Evolutionary conservation across 2,888 invertebrate species (phyloP), one percentile per base, ranked within the genome.

Genomic region (Monochamus alternatus): DNA sequence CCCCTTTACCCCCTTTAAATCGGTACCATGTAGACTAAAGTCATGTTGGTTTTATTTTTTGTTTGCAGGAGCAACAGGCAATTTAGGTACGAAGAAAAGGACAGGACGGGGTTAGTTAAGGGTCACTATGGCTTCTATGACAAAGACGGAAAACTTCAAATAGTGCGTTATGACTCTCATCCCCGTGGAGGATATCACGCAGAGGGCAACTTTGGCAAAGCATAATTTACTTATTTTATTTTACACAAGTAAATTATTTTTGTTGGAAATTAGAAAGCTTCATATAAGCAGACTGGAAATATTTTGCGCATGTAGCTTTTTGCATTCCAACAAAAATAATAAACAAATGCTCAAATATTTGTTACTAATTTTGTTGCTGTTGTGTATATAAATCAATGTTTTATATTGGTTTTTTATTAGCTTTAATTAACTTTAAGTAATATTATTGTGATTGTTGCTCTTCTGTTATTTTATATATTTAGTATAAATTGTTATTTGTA

Each of bases 91-190:
- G 96, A 96, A 87, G 95, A 96, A 87, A 91, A 93, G 70, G 93
- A 95, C 87, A 92, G 92, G 79, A 92, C 94, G 73, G 96, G 96
- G 5, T 90, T 93, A 76, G 94, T 96, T 60, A 93, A 92, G 82
- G 96, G 96, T 4, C 94, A 95, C 85, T 96, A 95, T 85, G 96
- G 96, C 59, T 96, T 94, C 88, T 92, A 94, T 86, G 95, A 95
- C 87, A 93, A 93, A 77, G 89, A 90, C 80, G 96, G 96, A 14
- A 95, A 95, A 89, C 90, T 95, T 55, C 92, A 93, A 80, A 91
- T 95, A 32, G 93, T 95, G 77, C 94, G 94, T 88, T 96, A 96
- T 85, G 91, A 93, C 81, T 93, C 95, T 1, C 92, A 93, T 84
- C 95, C 95, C 0, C 88, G 93, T 75, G 90, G 91, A 70, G 95